Evolutionary conservation across 2,888 invertebrate genomes (phyloP).

Genomic region (Cantharis rufa): DNA sequence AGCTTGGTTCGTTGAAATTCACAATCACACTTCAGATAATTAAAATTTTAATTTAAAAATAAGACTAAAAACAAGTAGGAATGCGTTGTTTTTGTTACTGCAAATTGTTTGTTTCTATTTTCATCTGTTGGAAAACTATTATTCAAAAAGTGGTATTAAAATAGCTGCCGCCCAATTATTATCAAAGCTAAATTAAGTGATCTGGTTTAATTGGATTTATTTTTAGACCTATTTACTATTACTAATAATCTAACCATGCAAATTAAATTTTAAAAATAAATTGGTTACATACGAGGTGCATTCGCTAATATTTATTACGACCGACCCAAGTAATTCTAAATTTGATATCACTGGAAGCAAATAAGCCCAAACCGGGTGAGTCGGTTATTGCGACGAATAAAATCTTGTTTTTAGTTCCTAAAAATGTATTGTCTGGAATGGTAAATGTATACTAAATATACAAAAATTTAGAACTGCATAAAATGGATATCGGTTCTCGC

Average conservation of each 20-base stretch:
- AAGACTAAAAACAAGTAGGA: neutral
- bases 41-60: neutral
- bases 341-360: neutral
- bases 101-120: neutral
- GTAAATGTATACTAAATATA: neutral
- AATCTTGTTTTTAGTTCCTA: neutral
- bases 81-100: neutral
- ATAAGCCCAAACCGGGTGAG: neutral
- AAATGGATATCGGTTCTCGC: conserved; percentile 34
- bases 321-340: neutral
- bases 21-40: neutral
- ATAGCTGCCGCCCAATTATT: neutral
- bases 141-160: neutral
- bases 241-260: neutral
- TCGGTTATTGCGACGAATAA: neutral
- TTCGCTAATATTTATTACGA: neutral
- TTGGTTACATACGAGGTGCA: neutral
- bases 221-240: neutral
- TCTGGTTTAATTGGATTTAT: neutral
- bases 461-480: conserved; percentile 16
- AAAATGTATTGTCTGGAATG: neutral
- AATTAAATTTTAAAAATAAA: neutral
- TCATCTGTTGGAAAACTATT: neutral
- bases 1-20: neutral
- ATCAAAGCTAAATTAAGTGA: neutral